Evolutionary conservation across 2,797 vertebrate genomes (phyloP).

Genomic region (Sylvilagus floridanus): DNA sequence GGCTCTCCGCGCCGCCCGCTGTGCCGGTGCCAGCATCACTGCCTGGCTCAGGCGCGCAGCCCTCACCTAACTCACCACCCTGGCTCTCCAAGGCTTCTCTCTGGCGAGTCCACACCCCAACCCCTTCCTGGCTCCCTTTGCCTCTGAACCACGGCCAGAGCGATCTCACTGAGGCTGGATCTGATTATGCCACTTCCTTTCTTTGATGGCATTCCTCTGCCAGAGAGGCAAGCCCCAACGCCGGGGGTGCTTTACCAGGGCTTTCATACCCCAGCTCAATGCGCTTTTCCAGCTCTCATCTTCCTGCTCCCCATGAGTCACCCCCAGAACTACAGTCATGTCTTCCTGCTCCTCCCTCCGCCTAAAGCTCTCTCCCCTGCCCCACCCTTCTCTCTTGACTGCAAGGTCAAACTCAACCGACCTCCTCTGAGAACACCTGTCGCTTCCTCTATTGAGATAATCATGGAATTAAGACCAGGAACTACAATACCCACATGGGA

Average conservation of each 20-base stretch:
- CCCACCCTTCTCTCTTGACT: not conserved
- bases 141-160: slow-evolving; percentile 52
- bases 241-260: not conserved
- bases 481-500: not conserved
- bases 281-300: not conserved
- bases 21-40: not conserved
- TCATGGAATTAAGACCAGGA: slow-evolving; percentile 29
- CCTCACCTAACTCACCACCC: not conserved
- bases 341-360: not conserved
- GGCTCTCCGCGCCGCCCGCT: not conserved
- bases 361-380: not conserved
- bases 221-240: slow-evolving; percentile 60
- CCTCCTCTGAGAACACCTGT: not conserved
- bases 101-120: not conserved
- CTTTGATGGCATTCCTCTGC: slow-evolving; percentile 38
- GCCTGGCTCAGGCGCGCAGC: not conserved
- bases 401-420: slow-evolving; percentile 28
- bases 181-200: not conserved
- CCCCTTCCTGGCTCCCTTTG: slow-evolving; percentile 25
- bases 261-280: slow-evolving; percentile 26
- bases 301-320: slow-evolving; percentile 14
- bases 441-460: not conserved
- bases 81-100: not conserved
- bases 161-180: not conserved
- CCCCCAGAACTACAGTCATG: not conserved